Evolutionary conservation across 2,113 vertebrate species (phyloP).

Genomic region (Chiloscyllium plagiosum): DNA sequence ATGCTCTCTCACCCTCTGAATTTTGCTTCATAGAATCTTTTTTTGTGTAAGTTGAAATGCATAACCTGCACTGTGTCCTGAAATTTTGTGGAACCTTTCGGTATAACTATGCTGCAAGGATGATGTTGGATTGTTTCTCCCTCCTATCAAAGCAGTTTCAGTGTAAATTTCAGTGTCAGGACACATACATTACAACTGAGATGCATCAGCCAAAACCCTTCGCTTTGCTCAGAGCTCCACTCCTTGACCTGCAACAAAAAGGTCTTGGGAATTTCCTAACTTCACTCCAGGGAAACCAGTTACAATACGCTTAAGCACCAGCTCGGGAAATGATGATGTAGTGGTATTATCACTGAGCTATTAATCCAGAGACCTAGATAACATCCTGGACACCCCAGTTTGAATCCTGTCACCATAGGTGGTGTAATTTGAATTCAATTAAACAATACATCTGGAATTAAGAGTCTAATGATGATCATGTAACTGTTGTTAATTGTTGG

Average conservation of each 20-base stretch:
- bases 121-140: neutral
- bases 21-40: neutral
- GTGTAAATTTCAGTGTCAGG: neutral
- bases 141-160: neutral
- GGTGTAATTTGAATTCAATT: too few species aligned
- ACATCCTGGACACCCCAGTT: too few species aligned
- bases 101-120: neutral
- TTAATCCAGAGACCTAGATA: too few species aligned
- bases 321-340: too few species aligned
- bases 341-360: too few species aligned
- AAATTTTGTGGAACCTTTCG: neutral
- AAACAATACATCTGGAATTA: too few species aligned
- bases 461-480: too few species aligned
- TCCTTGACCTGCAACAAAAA: neutral
- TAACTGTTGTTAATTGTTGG: too few species aligned
- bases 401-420: too few species aligned
- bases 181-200: neutral
- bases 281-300: neutral
- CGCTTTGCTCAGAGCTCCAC: neutral
- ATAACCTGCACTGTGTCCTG: neutral
- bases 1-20: neutral
- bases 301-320: too few species aligned
- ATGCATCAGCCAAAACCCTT: neutral
- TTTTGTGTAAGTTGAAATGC: neutral
- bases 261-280: neutral